Percentiles rank a stretch among this genome's conserved stretches.
phyloP scores from a whole-genome alignment of 2,113 vertebrate genomes.

The Eudyptes chrysolophus region DNA sequence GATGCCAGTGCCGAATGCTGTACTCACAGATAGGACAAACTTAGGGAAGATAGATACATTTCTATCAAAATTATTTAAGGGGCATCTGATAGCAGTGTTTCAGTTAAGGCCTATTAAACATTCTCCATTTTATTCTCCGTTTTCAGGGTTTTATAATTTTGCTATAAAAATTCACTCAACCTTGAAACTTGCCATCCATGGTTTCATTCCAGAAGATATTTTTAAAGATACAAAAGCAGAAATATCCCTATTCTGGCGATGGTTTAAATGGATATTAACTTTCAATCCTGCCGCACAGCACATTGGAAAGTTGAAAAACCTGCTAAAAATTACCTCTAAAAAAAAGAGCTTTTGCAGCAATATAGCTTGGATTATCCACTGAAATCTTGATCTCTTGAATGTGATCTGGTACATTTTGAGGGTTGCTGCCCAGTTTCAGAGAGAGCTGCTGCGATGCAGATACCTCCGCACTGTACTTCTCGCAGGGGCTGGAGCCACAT shows the following conservation, averaged over 20 bases:
- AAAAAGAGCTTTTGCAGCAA: background rate
- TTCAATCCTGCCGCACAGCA: background rate
- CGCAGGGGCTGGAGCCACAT: background rate
- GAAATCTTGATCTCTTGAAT: background rate
- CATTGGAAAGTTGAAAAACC: background rate
- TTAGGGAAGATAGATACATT: conserved; percentile 12
- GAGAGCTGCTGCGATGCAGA: background rate
- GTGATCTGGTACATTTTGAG: background rate
- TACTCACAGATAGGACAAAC: background rate
- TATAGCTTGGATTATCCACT: background rate
- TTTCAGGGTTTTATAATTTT: conserved; percentile 62
- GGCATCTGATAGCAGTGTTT: background rate
- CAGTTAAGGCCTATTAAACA: conserved; percentile 53
- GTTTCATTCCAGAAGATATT: conserved; percentile 38
- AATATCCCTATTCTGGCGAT: background rate
- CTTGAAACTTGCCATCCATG: conserved; percentile 50
- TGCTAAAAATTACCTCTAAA: background rate
- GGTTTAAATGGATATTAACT: conserved; percentile 37
- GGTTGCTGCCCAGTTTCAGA: background rate
- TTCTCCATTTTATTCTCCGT: background rate
- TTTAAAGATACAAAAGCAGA: conserved; percentile 62
- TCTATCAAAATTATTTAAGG: conserved; percentile 28
- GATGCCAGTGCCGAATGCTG: background rate
- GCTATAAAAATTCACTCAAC: conserved; percentile 60
- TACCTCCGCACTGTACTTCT: background rate